Evolutionary conservation across 1,140 invertebrate species (phyloP), one percentile per base, ranked within the genome.

Genomic region (Drosophila lacteicornis): DNA sequence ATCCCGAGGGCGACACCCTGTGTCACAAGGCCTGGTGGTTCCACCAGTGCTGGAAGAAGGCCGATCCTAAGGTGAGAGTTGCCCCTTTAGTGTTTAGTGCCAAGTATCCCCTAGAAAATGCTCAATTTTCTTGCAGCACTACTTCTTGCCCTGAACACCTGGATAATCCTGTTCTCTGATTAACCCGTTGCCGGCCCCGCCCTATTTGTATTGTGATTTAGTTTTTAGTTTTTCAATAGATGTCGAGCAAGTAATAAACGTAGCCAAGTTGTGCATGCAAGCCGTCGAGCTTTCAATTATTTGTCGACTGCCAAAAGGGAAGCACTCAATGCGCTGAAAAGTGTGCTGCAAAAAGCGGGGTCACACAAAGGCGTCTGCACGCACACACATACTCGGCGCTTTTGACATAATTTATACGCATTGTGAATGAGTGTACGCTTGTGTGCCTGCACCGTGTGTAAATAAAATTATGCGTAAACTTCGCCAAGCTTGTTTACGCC

Each of bases 1-100:
- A 92, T 62, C 91, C 92, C 7, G 75, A 85, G 55, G 91, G 91
- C 38, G 92, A 93, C 55, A 90, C 73, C 1, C 36, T 93, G 13
- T 93, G 92, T 51, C 82, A 93, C 53, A 91, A 92, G 63, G 92
- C 92, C 30, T 93, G 92, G 88, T 93, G 92, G 92, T 92, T 93
- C 66, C 85, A 93, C 57, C 86, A 92, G 47, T 93, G 92, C 69
- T 93, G 92, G 92, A 93, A 93, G 42, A 92, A 92, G 50, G 91
- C 92, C 22, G 92, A 93, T 85, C 92, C 92, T 45, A 80, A 79
- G 75, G 86, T 80, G 38, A 56, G 19, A 11, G 3, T 4, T 25
- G 4, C 0, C 6, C 9, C 6, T 22, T 43, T 22, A n/a, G 3
- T 0, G 6, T 22, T 43, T 22, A n/a, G 3, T 0, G 6, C 3